Evolutionary conservation across 2,888 invertebrate genomes (phyloP), one percentile per base, ranked within the genome.

Genomic region (Neoascia interrupta): DNA sequence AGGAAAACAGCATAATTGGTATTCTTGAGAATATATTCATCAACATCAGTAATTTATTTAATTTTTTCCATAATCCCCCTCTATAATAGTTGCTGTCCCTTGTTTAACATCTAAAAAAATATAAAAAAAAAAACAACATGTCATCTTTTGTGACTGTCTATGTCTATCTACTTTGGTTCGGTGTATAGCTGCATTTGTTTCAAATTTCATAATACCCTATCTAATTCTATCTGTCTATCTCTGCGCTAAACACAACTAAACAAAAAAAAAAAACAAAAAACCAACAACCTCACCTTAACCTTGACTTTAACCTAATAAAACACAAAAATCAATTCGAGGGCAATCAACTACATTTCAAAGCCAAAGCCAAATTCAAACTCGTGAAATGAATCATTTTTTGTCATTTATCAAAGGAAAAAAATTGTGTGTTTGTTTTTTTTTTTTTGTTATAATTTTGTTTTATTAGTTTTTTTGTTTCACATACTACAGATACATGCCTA

Each of bases 231-330:
- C 26, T 37, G 43, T 36, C 8, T 23, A 21, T 5, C 19, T 45
- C 5, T 19, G 18, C n/a, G n/a, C n/a, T 56, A 19, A 3, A 34
- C 13, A 11, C 16, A 28, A 15, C n/a, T 19, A 31, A 21, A 64
- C 4, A 23, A 23, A n/a, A 16, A 34, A 45, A 8, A 15, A 19
- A 34, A 43, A 26, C 21, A 49, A 49, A 34, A 15, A 0, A 41
- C 16, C 21, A 41, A 41, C 47, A 56, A 19, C 47, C 43, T 61
- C 26, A 66, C 61, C 66, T 61, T 54, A 68, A 79, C 79, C 79
- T 79, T 79, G 79, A 79, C 79, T 79, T 79, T 79, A 73, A 79
- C 79, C 79, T 79, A 79, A 73, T 73, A 79, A 73, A 79, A 79
- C 66, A 68, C 41, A 53, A 64, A 56, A 79, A 79, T 73, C 79